Base-by-base conservation (phyloP, 2,888 invertebrate genomes). In the Acrobeloides nanus region DNA sequence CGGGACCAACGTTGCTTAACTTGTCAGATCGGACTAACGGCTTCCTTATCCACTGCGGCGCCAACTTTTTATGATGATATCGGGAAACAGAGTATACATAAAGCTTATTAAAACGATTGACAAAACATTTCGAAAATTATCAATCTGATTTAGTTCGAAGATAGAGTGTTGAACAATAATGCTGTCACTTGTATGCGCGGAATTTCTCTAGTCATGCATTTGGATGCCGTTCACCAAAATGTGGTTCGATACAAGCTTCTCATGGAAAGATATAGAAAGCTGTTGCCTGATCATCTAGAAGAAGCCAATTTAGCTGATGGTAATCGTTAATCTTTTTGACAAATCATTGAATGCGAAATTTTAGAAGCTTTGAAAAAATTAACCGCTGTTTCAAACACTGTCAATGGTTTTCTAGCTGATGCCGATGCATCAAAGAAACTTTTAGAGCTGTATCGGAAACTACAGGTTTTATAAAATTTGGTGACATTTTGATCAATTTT, bases 171-270 rank as follows among this genome's bases (percentile, higher is more conserved):
- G 17, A 48, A 49, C 46, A 46, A 2, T 21, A 10, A 26, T 23
- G 31, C 31, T 8, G 18, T 25, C 15, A 51, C 24, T n/a, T 32
- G 38, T 18, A 21, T 40, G 29, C 46, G 27, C 7, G 48, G 44
- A 4, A 47, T 48, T 29, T 44, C 47, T 15, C 35, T 56, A 23
- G 57, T 52, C 23, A 34, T 50, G 51, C 57, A 57, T n/a, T 27
- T 57, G 42, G 61, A 62, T 38, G 48, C 47, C 7, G 57, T 57
- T 6, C 58, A 57, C 26, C 58, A 57, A 37, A 58, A 57, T 25
- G 38, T 57, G 21, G 51, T 61, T n/a, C 50, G 62, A 38, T 69
- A 68, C 51, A 65, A 63, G 41, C 48, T 65, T 20, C 46, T 69
- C 39, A 70, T 70, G 69, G 49, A 62, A 33, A 38, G 65, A 15